Conservation (phyloP, 1,140 invertebrate species). For the Eubasilissa regina region DNA sequence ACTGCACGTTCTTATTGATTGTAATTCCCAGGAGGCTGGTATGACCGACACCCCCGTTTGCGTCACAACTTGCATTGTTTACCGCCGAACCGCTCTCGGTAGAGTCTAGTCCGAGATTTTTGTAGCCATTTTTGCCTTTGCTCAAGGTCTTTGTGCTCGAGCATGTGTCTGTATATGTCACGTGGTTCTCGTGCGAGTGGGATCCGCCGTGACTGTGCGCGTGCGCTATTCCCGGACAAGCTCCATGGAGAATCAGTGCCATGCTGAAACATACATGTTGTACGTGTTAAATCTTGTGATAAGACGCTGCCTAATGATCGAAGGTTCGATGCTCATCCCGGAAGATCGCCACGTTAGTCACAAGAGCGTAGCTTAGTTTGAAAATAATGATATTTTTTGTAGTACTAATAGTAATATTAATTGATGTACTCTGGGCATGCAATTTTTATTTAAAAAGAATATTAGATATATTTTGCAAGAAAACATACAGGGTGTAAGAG, state of each 20-base stretch:
- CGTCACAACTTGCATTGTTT: no score
- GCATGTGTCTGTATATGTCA: background rate
- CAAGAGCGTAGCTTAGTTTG: no score
- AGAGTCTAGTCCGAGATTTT: slow-evolving; percentile 55
- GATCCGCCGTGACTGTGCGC: slow-evolving; percentile 63
- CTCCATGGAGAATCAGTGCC: slow-evolving; percentile 82
- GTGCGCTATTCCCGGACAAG: slow-evolving; percentile 68
- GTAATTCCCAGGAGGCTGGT: slow-evolving; percentile 35
- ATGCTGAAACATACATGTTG: slow-evolving; percentile 73
- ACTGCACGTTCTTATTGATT: slow-evolving; percentile 4
- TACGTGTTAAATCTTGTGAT: no score
- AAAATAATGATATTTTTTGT: no score
- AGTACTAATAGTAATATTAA: no score
- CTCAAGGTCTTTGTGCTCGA: slow-evolving; percentile 66
- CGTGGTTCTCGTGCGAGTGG: slow-evolving; percentile 48
- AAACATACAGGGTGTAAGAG: no score
- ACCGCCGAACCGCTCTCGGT: background rate
- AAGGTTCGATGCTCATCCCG: no score
- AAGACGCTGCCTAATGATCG: no score
- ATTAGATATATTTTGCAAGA: no score
- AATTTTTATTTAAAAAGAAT: no score
- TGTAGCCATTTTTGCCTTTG: slow-evolving; percentile 61
- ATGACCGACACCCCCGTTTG: background rate
- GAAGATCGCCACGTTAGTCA: no score
- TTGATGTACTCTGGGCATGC: no score